These are phyloP conservation scores for Danionella cerebrum DNA, from an alignment of 2,113 vertebrate genomes.

Conservation along the genomic window DNA sequence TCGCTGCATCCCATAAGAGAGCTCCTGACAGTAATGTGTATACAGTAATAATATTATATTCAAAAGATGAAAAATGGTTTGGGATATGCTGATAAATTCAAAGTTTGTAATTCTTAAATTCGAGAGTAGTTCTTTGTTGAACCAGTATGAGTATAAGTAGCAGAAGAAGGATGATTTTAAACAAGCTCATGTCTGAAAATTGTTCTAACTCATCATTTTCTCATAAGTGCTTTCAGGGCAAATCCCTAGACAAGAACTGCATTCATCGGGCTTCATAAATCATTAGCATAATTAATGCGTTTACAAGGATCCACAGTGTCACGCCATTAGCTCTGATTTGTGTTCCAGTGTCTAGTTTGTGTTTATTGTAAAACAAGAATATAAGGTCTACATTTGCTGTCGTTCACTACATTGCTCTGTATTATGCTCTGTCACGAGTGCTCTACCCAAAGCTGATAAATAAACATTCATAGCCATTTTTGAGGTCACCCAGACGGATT, in stretches of 20 bases:
- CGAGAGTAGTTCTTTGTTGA: too few species aligned
- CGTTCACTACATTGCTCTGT: not conserved
- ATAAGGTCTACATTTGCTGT: not conserved
- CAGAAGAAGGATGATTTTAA: not conserved
- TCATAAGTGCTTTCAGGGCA: not conserved
- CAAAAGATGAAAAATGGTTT: too few species aligned
- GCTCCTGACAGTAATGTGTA: too few species aligned
- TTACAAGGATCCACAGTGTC: constrained; percentile 1
- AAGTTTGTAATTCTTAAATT: too few species aligned
- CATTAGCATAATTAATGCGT: not conserved
- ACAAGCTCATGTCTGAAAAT: not conserved
- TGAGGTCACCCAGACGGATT: constrained; percentile 13
- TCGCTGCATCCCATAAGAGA: too few species aligned
- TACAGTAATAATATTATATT: too few species aligned
- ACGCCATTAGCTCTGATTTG: not conserved
- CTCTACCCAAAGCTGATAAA: not conserved
- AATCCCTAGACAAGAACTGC: not conserved
- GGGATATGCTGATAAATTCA: too few species aligned
- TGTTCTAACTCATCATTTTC: not conserved
- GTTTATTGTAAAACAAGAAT: constrained; percentile 5
- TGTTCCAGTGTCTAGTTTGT: not conserved
- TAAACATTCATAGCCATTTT: constrained; percentile 5
- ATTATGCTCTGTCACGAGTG: not conserved
- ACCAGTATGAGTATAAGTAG: too few species aligned
- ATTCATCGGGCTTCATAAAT: not conserved